Evolutionary conservation across 35 echinoderm and acorn worm genomes (phyloP).

Genomic region (Lytechinus variegatus): DNA sequence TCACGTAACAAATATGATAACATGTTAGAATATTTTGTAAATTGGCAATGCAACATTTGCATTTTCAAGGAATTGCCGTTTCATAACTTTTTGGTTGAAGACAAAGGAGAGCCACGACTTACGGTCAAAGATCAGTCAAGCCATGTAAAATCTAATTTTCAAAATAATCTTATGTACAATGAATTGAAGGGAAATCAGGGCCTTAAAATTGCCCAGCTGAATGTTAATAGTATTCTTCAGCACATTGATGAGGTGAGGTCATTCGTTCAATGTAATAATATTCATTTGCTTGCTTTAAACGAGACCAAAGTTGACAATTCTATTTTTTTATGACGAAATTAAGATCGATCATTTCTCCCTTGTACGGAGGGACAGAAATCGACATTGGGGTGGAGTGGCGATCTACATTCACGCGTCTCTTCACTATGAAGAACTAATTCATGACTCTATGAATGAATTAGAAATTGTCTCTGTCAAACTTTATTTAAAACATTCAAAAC

Average conservation of each 20-base stretch:
- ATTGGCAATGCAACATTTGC: conserved; percentile 27
- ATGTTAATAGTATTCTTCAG: conserved; percentile 27
- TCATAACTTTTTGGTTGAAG: background rate
- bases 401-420: conserved; percentile 48
- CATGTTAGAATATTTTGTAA: background rate
- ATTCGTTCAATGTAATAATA: conserved; percentile 11
- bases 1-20: conserved; percentile 21
- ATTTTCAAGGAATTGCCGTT: conserved; percentile 27
- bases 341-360: conserved; percentile 26
- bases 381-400: conserved; percentile 50
- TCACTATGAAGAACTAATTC: conserved; percentile 15
- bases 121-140: background rate
- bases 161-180: background rate
- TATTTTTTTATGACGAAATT: conserved; percentile 47
- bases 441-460: background rate
- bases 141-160: background rate
- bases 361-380: conserved; percentile 53
- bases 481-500: no score
- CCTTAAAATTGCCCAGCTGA: no score
- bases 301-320: conserved; percentile 47
- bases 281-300: conserved; percentile 39
- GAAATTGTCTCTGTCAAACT: no score
- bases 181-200: no score
- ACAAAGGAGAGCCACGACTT: background rate
- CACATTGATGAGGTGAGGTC: conserved; percentile 40